Percentiles rank a stretch among this genome's conserved stretches.
These are phyloP conservation scores for Zingel zingel DNA, from an alignment of 2,113 vertebrate species.

Conservation along the genomic window DNA sequence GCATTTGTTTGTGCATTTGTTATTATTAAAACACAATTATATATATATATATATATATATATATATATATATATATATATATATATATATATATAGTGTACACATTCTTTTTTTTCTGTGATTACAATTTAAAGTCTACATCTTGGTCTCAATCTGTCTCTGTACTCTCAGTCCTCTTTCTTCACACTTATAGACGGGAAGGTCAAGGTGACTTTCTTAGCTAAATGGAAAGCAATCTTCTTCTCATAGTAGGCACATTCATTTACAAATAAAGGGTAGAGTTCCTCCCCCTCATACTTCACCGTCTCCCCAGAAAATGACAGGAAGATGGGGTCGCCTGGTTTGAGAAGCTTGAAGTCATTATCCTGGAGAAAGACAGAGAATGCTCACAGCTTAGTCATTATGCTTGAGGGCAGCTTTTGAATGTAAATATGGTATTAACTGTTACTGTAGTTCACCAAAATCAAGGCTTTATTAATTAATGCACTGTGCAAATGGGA, in stretches of 20 bases:
- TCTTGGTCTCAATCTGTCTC: background rate
- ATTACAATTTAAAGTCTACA: background rate
- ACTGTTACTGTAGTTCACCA: background rate
- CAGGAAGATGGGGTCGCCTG: conserved; percentile 80
- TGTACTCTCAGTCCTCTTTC: conserved; percentile 40
- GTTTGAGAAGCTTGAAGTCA: conserved; percentile 80
- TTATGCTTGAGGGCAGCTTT: background rate
- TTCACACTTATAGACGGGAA: conserved; percentile 73
- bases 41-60: background rate
- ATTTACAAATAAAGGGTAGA: conserved; percentile 83
- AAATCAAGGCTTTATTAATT: background rate
- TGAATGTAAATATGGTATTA: conserved; percentile 25
- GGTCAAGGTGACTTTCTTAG: conserved; percentile 56
- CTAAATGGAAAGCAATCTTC: conserved; percentile 80
- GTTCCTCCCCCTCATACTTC: conserved; percentile 73
- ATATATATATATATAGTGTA: background rate
- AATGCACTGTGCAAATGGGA: background rate
- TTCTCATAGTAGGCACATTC: conserved; percentile 87
- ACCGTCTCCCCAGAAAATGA: conserved; percentile 79
- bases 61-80: background rate
- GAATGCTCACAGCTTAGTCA: background rate
- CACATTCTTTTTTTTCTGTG: background rate
- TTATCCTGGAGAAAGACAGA: conserved; percentile 75
- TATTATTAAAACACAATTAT: background rate
- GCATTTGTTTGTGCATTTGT: background rate